Conservation (phyloP, 1,140 invertebrate genomes). For the Drosophila bocqueti region DNA sequence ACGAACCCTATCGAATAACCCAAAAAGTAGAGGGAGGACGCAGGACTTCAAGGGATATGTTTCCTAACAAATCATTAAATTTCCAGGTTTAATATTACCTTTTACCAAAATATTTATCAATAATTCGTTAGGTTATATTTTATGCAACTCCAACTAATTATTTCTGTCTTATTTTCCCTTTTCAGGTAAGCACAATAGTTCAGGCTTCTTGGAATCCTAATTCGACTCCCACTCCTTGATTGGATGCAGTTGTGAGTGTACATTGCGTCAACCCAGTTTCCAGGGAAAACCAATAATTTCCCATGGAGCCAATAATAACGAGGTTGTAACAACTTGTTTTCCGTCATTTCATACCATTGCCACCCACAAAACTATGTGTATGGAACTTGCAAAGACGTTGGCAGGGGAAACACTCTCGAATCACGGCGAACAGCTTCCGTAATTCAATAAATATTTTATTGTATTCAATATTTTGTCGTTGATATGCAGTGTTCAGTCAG, state of each 20-base stretch:
- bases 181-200: conserved; percentile 56
- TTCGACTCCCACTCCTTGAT: neutral
- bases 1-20: conserved; percentile 8
- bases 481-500: conserved; percentile 35
- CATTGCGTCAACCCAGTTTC: conserved; percentile 4
- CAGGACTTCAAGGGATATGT: neutral
- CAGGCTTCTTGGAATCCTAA: neutral
- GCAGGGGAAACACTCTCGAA: conserved; percentile 52
- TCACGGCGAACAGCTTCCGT: conserved; percentile 69
- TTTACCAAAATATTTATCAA: neutral
- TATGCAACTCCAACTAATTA: neutral
- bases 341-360: conserved; percentile 7
- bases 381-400: conserved; percentile 11
- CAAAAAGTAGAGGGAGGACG: neutral
- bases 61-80: neutral
- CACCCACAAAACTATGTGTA: conserved; percentile 18
- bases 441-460: conserved; percentile 79
- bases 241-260: conserved; percentile 7
- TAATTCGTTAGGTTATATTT: neutral
- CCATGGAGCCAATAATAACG: conserved; percentile 27
- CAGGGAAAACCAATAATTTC: conserved; percentile 31
- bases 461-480: conserved; percentile 55
- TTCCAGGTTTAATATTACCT: neutral
- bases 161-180: conserved; percentile 2
- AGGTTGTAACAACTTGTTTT: conserved; percentile 28